Conservation (phyloP, 2,888 invertebrate genomes). For the Lymantria monacha region DNA sequence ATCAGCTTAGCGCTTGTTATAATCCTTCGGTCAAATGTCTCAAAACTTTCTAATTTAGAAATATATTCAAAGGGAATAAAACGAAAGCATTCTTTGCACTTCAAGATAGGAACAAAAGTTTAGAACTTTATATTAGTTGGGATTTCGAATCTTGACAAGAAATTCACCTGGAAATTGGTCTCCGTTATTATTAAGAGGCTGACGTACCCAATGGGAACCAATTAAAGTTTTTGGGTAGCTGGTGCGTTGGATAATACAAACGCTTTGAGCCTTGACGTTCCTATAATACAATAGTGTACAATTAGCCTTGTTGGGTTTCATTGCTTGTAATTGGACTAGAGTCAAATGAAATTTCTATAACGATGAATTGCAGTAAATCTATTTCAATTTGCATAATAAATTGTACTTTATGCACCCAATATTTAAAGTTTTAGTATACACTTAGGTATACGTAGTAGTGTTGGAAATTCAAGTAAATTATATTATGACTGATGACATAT, state of each 20-base stretch:
- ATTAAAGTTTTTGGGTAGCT: conserved; percentile 47
- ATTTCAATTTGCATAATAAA: no score
- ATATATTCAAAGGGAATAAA: conserved; percentile 1
- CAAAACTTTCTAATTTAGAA: conserved; percentile 4
- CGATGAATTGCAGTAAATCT: no score
- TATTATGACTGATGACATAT: no score
- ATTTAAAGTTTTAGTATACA: no score
- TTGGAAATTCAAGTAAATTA: no score
- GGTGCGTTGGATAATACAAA: conserved; percentile 25
- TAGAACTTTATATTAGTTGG: conserved; percentile 2
- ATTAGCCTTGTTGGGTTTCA: conserved; percentile 20
- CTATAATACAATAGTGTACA: conserved; percentile 18
- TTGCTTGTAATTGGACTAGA: neutral
- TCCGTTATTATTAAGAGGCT: conserved; percentile 14
- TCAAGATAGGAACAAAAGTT: neutral
- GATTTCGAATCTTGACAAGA: conserved; percentile 3
- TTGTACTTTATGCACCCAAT: no score
- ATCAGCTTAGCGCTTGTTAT: conserved; percentile 7
- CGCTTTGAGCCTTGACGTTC: conserved; percentile 18
- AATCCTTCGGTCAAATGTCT: neutral
- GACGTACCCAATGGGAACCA: conserved; percentile 36
- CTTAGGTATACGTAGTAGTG: no score
- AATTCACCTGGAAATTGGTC: conserved; percentile 15
- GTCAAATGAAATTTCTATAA: neutral
- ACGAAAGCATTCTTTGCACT: neutral